phyloP scores from a whole-genome alignment of 2,888 invertebrate genomes.

The Sesia bembeciformis region DNA sequence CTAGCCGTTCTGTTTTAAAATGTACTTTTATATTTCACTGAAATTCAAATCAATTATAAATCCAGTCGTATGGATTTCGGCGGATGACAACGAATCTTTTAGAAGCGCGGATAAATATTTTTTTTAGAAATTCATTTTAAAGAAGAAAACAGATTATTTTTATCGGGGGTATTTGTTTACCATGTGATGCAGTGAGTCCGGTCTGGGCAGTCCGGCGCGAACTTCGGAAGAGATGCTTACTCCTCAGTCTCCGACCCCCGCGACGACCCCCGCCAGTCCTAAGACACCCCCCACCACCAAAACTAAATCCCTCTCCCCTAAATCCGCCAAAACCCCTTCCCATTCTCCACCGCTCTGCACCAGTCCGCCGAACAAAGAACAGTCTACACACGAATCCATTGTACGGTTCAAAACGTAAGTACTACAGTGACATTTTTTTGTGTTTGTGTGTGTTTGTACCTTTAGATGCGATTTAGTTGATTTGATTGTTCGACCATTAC shows the following conservation, averaged over 20 bases:
- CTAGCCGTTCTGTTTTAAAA: too few species aligned
- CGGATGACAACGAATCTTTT: too few species aligned
- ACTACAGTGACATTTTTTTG: slow-evolving; percentile 4
- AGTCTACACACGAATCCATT: slow-evolving; percentile 53
- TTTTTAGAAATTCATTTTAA: too few species aligned
- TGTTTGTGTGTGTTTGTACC: slow-evolving; percentile 12
- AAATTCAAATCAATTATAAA: too few species aligned
- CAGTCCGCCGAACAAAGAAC: slow-evolving; percentile 52
- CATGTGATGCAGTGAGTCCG: slow-evolving; percentile 46
- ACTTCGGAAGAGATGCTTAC: slow-evolving; percentile 56
- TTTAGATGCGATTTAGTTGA: neutral
- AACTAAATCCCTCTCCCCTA: slow-evolving; percentile 14
- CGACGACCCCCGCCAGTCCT: slow-evolving; percentile 17
- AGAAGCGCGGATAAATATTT: too few species aligned
- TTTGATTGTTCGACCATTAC: neutral
- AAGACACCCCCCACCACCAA: neutral
- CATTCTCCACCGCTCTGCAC: slow-evolving; percentile 59
- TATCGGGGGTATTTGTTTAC: too few species aligned
- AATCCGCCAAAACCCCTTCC: slow-evolving; percentile 11
- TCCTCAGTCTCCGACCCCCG: slow-evolving; percentile 51
- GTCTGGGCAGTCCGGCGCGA: slow-evolving; percentile 56
- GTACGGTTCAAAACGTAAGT: slow-evolving; percentile 67
- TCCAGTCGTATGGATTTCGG: too few species aligned
- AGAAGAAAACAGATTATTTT: too few species aligned
- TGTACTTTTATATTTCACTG: too few species aligned